Evolutionary conservation across 2,113 vertebrate genomes (phyloP).

Genomic region (Ceyx cyanopectus): DNA sequence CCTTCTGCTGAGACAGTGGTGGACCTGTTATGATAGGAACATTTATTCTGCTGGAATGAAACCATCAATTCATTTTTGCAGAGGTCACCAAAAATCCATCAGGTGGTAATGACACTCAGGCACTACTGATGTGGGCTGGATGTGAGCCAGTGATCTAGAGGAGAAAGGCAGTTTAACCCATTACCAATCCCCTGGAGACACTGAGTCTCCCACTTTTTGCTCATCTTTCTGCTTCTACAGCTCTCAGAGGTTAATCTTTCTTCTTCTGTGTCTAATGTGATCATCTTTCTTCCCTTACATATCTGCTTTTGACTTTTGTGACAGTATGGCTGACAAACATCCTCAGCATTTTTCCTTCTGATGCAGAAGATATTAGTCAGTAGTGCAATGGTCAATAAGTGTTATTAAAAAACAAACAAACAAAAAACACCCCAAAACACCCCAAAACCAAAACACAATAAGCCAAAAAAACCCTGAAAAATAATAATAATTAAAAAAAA

Average conservation of each 20-base stretch:
- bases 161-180: constrained; percentile 40
- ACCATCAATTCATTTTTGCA: constrained; percentile 57
- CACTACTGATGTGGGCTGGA: constrained; percentile 60
- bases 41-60: constrained; percentile 52
- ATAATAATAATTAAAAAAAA: background rate
- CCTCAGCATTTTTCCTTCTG: constrained; percentile 27
- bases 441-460: too few species aligned
- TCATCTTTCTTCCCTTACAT: constrained; percentile 70
- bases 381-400: constrained; percentile 13
- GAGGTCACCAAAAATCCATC: constrained; percentile 66
- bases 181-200: constrained; percentile 58
- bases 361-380: constrained; percentile 46
- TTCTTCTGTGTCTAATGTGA: constrained; percentile 57
- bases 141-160: constrained; percentile 62
- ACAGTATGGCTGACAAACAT: constrained; percentile 61
- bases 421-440: too few species aligned
- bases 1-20: background rate
- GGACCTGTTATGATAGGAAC: constrained; percentile 21
- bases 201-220: constrained; percentile 25
- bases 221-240: constrained; percentile 64
- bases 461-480: too few species aligned
- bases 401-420: background rate
- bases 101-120: constrained; percentile 61
- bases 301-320: constrained; percentile 58
- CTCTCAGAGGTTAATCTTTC: constrained; percentile 66